Conservation (phyloP, 1,140 invertebrate species). For the Neomicropteryx cornuta region DNA sequence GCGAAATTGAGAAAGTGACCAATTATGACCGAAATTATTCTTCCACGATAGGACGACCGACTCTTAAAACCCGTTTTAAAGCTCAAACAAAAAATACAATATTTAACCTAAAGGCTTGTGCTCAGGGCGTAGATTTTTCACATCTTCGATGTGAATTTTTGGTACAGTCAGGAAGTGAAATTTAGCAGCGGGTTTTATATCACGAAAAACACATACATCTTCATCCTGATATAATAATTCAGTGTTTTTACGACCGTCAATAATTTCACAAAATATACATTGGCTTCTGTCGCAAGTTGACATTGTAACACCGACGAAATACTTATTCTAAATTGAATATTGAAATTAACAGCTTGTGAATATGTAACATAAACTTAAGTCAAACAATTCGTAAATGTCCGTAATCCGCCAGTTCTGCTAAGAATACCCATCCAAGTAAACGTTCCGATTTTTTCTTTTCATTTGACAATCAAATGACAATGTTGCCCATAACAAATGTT, state of each 20-base stretch:
- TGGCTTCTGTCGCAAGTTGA: too few species aligned
- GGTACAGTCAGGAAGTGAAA: slow-evolving; percentile 75
- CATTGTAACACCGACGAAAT: too few species aligned
- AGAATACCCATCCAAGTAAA: too few species aligned
- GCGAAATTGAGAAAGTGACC: neutral
- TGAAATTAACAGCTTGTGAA: too few species aligned
- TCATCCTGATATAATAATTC: slow-evolving; percentile 60
- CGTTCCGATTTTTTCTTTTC: too few species aligned
- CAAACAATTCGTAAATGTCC: too few species aligned
- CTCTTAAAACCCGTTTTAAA: slow-evolving; percentile 1
- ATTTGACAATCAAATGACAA: too few species aligned
- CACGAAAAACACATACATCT: slow-evolving; percentile 65
- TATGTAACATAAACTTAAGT: too few species aligned
- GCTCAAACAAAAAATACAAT: slow-evolving; percentile 3
- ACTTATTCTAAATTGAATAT: too few species aligned
- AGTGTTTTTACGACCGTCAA: slow-evolving; percentile 40
- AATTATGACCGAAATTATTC: neutral
- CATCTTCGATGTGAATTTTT: slow-evolving; percentile 64
- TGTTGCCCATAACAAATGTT: too few species aligned
- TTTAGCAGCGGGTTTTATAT: slow-evolving; percentile 70
- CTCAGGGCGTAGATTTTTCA: slow-evolving; percentile 49
- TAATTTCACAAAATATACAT: slow-evolving; percentile 68
- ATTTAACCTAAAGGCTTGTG: slow-evolving; percentile 56
- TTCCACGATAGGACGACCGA: slow-evolving; percentile 1
- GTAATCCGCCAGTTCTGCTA: too few species aligned